These are phyloP conservation scores for Helicoverpa armigera DNA, from an alignment of 1,140 invertebrate species.

Conservation along the genomic window DNA sequence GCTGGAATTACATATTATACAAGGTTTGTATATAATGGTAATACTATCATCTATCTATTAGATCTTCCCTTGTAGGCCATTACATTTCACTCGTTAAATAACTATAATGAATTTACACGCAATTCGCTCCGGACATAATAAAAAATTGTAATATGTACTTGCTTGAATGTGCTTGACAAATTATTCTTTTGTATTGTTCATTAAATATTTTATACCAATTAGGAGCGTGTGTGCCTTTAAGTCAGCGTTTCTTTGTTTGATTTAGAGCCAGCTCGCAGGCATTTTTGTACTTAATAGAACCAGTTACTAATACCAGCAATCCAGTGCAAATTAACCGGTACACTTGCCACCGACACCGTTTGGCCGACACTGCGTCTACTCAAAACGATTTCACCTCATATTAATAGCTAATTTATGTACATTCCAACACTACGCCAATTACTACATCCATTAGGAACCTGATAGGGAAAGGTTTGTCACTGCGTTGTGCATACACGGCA, in stretches of 20 bases:
- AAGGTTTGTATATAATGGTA: conserved; percentile 3
- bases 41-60: conserved; percentile 14
- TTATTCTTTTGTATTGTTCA: background rate
- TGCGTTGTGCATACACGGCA: conserved; percentile 12
- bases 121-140: conserved; percentile 14
- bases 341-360: conserved; percentile 3
- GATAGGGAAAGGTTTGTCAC: conserved; percentile 49
- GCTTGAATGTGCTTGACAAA: background rate
- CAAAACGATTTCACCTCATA: conserved; percentile 41
- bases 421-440: conserved; percentile 44
- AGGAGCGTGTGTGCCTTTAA: too few relatives aligned
- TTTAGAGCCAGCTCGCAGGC: too few relatives aligned
- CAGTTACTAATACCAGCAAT: background rate
- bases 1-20: conserved; percentile 1
- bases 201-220: background rate
- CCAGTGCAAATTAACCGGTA: background rate
- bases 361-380: background rate
- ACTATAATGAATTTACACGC: conserved; percentile 34
- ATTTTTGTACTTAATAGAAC: background rate
- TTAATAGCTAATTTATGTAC: conserved; percentile 50
- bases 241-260: too few relatives aligned
- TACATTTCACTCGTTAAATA: conserved; percentile 21
- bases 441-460: conserved; percentile 51
- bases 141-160: conserved; percentile 11
- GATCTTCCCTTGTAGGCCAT: conserved; percentile 1